Percentiles rank a stretch among this genome's conserved stretches.
Conservation (phyloP, 2,797 vertebrate genomes). For the Lophotriccus pileatus region DNA sequence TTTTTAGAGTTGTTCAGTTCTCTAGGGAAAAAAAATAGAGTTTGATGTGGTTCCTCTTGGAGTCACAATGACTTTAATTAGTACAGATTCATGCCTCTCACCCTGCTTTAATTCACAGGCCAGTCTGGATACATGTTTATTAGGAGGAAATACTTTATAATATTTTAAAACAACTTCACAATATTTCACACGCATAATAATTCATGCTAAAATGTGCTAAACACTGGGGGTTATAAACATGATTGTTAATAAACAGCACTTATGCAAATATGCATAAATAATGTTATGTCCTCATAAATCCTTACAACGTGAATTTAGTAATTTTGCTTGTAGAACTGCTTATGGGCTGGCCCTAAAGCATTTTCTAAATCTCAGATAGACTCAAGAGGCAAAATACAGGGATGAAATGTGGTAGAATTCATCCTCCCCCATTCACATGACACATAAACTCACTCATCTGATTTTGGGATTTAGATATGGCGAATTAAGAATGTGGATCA, state of each 20-base stretch:
- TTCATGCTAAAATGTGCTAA: slow-evolving; percentile 35
- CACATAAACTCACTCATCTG: not conserved
- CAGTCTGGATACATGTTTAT: not conserved
- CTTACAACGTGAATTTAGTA: not conserved
- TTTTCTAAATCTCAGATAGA: not conserved
- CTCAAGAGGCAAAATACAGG: not conserved
- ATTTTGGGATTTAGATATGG: not conserved
- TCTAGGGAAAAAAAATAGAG: not conserved
- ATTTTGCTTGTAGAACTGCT: not conserved
- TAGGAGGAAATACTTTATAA: slow-evolving; percentile 22
- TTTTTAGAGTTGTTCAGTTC: not conserved
- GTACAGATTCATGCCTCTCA: not conserved
- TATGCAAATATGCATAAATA: slow-evolving; percentile 29
- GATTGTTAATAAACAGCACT: slow-evolving; percentile 18
- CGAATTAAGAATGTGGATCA: slow-evolving; percentile 9
- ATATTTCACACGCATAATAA: slow-evolving; percentile 24
- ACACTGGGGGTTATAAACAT: not conserved
- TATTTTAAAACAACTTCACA: not conserved
- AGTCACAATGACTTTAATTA: not conserved
- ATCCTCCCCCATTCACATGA: not conserved
- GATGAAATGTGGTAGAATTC: not conserved
- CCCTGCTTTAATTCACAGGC: not conserved
- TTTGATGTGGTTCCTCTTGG: not conserved
- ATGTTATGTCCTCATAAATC: slow-evolving; percentile 1
- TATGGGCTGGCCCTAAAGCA: not conserved